phyloP scores from a whole-genome alignment of 2,113 vertebrate species.

The Zosterops japonicus region DNA sequence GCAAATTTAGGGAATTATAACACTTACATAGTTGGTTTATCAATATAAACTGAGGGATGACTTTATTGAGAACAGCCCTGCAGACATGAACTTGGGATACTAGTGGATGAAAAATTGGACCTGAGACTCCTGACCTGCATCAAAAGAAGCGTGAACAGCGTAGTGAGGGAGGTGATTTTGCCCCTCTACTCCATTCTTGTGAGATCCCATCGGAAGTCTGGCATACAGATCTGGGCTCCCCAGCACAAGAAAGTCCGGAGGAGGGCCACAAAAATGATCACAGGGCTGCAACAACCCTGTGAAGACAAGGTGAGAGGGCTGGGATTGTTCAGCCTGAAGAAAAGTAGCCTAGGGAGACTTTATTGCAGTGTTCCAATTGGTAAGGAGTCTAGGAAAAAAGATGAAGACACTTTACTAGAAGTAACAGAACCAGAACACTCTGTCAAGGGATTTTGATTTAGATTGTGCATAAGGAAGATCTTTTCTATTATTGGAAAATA shows the following conservation, averaged over 20 bases:
- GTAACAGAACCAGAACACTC: not conserved
- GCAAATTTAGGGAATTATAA: not conserved
- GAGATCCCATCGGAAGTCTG: fast-evolving
- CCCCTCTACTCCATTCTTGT: fast-evolving
- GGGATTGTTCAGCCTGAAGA: not conserved
- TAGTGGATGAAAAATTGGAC: not conserved
- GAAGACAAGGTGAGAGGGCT: not conserved
- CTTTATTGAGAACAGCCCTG: not conserved
- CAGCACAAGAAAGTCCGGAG: not conserved
- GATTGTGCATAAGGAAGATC: not conserved
- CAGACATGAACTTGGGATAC: not conserved
- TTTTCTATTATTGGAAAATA: not conserved
- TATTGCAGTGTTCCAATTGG: not conserved
- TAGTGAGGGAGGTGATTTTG: not conserved
- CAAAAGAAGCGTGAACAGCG: not conserved
- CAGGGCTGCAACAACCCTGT: not conserved
- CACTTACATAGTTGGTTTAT: not conserved
- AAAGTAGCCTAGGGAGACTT: not conserved
- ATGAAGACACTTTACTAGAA: not conserved
- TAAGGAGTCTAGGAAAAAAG: not conserved
- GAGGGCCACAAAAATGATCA: not conserved
- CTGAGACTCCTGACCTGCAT: not conserved
- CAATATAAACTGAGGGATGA: not conserved
- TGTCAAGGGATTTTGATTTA: not conserved
- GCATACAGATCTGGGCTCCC: not conserved